Evolutionary conservation across 2,888 invertebrate species (phyloP), one percentile per base, ranked within the genome.

Genomic region (Parnassius apollo): DNA sequence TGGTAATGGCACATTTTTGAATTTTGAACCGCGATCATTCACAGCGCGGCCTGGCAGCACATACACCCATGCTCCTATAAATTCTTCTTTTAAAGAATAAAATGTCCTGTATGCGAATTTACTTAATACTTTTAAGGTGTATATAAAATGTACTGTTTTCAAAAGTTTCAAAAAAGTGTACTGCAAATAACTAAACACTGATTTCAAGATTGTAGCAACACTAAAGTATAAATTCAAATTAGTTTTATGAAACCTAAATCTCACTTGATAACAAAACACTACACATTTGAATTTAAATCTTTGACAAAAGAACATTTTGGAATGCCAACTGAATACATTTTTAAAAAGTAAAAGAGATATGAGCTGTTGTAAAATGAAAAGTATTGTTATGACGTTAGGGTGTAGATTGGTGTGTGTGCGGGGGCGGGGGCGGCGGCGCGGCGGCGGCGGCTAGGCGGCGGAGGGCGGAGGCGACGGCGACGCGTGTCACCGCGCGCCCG

Each of bases 401-500:
- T 56, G 64, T 51, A 65, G 42, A 64, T 62, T 66, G 61, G 63
- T 66, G 61, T 62, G 62, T 63, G 69, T 60, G 72, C 73, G 68
- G 67, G 67, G 76, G 75, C 75, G 66, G 74, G 74, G 69, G 68
- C 67, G 76, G 76, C 75, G 66, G 75, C 71, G 60, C 60, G 64
- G 68, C 59, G 66, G 72, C 68, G 68, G 68, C 70, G 56, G 76
- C 74, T 75, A 74, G 71, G 75, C 74, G 72, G 70, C 66, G 69
- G 75, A 50, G 65, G 61, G 68, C 64, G 69, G 59, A 65, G 66
- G 70, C 42, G 57, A 61, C 61, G 64, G 69, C 67, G 66, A 65
- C 57, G 65, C 68, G 75, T 74, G 83, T 83, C 80, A 81, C 81
- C 80, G 81, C 77, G 78, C 72, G 62, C 69, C 60, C 59, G 67